phyloP scores from a whole-genome alignment of 2,888 invertebrate genomes.

The Megastigmus dorsalis region DNA sequence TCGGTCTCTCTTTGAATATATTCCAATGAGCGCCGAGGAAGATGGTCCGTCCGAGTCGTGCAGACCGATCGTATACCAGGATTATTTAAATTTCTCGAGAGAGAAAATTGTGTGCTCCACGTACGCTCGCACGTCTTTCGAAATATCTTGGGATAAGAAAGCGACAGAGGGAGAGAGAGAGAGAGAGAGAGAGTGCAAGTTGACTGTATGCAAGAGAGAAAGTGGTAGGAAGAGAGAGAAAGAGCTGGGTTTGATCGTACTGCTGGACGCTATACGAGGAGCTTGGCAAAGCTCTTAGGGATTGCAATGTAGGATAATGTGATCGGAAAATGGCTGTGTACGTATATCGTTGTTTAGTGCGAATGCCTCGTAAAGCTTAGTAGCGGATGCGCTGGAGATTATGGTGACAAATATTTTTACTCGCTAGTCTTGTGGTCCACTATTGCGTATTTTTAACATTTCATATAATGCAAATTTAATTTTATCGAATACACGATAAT shows the following conservation, averaged over 20 bases:
- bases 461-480: neutral
- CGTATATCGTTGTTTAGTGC: constrained; percentile 3
- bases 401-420: constrained; percentile 26
- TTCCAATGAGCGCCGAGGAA: neutral
- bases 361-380: constrained; percentile 11
- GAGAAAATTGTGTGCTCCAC: neutral
- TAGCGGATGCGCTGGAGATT: neutral
- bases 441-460: neutral
- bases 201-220: too few relatives aligned
- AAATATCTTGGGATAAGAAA: neutral
- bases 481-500: neutral
- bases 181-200: too few relatives aligned
- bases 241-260: neutral
- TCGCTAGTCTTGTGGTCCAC: neutral
- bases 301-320: constrained; percentile 28
- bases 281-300: neutral
- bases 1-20: constrained; percentile 3
- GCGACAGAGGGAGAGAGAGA: neutral
- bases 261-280: neutral
- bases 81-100: constrained; percentile 36
- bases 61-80: neutral
- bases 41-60: neutral
- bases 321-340: constrained; percentile 13
- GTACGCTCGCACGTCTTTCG: neutral
- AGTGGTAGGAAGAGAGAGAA: neutral